Evolutionary conservation across 2,888 invertebrate species (phyloP), one percentile per base, ranked within the genome.

Genomic region (Drosophila lutescens): DNA sequence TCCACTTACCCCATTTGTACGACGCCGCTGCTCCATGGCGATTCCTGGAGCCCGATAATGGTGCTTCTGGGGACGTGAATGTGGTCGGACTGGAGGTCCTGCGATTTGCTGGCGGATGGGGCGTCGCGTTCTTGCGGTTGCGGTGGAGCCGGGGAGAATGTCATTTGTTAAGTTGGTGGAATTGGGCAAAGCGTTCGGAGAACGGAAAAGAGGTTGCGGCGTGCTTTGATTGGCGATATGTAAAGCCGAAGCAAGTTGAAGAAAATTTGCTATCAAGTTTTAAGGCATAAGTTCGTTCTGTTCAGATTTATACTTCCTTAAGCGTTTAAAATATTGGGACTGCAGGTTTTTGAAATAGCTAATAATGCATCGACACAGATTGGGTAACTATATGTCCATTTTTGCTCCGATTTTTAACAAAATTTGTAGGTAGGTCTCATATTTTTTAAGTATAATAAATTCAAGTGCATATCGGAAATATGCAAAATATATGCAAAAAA

Each of bases 91-190:
- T 66, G 69, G 65, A 68, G 69, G 55, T 32, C 32, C 68, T 34
- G 56, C 69, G 44, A 46, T 38, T 36, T 47, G 51, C n/a, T 41
- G 40, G 46, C 41, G 55, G 71, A 44, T 51, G 55, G 56, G 36
- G 15, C 49, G 47, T 53, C 66, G 71, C 73, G 73, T 49, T 51
- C 66, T 46, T 49, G 70, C 65, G 74, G 70, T 73, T 70, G 70
- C 66, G 71, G 71, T 40, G 51, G 12, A 15, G 49, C 30, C 12
- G 43, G 41, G 46, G 23, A 74, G 71, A 74, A 71, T 74, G 66
- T 65, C 74, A 71, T 71, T 74, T 74, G 66, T 51, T 65, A 74
- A 74, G 74, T 71, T 74, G 71, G 55, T 71, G 26, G 36, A 70
- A 70, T 54, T 73, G 73, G 54, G 73, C 41, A 55, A 32, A 38